Percentiles rank a stretch among this genome's conserved stretches.
Evolutionary conservation across 2,113 vertebrate genomes (phyloP).

Genomic region (Porphyrio hochstetteri): DNA sequence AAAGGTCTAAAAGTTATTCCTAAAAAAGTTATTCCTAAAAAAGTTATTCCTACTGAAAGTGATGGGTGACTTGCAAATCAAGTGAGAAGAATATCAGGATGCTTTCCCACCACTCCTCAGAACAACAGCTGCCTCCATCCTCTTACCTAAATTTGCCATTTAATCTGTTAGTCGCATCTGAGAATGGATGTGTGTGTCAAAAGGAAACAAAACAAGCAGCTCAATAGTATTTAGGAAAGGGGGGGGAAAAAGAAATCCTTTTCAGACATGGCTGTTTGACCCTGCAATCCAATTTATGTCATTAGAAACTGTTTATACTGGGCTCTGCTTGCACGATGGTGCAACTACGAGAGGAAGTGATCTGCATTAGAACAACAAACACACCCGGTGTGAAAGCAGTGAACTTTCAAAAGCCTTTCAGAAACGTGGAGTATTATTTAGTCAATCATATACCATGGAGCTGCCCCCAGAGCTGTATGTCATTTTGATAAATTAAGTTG

Average conservation of each 20-base stretch:
- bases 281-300: neutral
- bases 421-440: conserved; percentile 60
- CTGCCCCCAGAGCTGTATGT: conserved; percentile 56
- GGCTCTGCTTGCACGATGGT: neutral
- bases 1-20: neutral
- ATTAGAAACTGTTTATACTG: neutral
- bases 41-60: neutral
- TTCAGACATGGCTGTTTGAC: neutral
- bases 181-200: neutral
- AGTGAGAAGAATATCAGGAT: neutral
- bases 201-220: neutral
- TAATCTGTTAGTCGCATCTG: neutral
- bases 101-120: neutral
- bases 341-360: neutral
- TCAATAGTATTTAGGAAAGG: neutral
- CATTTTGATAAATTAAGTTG: conserved; percentile 75
- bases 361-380: conserved; percentile 35
- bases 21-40: neutral
- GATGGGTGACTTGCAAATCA: neutral
- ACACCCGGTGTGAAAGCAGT: conserved; percentile 56
- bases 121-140: neutral
- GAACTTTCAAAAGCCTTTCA: conserved; percentile 52
- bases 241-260: neutral
- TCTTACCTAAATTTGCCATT: neutral
- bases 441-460: conserved; percentile 75